phyloP scores from a whole-genome alignment of 2,113 vertebrate genomes.

The Tragulus kanchil region DNA sequence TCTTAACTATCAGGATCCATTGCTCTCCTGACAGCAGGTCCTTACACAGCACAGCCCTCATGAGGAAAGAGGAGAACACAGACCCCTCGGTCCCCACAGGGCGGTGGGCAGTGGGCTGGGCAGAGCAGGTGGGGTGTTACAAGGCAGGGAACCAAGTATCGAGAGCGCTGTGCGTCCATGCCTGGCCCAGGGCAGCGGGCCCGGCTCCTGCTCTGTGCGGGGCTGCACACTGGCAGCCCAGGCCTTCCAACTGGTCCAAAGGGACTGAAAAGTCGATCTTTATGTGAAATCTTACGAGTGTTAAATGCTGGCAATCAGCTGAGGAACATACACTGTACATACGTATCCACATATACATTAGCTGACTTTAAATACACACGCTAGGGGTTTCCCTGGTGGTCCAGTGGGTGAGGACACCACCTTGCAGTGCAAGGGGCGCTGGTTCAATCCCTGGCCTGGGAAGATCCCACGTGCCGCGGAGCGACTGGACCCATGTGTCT shows the following conservation, averaged over 20 bases:
- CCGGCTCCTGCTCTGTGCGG: background rate
- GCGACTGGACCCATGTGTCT: too few relatives aligned
- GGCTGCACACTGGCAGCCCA: background rate
- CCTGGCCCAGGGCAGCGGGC: fast-evolving
- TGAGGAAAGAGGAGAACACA: background rate
- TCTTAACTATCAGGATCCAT: background rate
- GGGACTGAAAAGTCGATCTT: background rate
- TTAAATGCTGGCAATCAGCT: background rate
- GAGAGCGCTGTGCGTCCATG: fast-evolving
- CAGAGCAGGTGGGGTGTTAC: background rate
- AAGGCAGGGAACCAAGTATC: background rate
- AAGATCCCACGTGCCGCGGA: too few relatives aligned
- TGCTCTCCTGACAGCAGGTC: background rate
- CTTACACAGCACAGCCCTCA: fast-evolving
- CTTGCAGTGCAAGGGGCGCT: too few relatives aligned
- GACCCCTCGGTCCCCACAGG: background rate
- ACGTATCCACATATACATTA: too few relatives aligned
- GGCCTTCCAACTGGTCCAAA: background rate
- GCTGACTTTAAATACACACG: too few relatives aligned
- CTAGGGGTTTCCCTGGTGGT: too few relatives aligned
- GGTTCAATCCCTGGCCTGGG: too few relatives aligned
- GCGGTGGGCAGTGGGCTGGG: fast-evolving
- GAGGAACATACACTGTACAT: background rate
- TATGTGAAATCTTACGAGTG: background rate
- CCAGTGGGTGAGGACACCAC: too few relatives aligned